phyloP scores from a whole-genome alignment of 2,888 invertebrate genomes.

The Noctua comes region DNA sequence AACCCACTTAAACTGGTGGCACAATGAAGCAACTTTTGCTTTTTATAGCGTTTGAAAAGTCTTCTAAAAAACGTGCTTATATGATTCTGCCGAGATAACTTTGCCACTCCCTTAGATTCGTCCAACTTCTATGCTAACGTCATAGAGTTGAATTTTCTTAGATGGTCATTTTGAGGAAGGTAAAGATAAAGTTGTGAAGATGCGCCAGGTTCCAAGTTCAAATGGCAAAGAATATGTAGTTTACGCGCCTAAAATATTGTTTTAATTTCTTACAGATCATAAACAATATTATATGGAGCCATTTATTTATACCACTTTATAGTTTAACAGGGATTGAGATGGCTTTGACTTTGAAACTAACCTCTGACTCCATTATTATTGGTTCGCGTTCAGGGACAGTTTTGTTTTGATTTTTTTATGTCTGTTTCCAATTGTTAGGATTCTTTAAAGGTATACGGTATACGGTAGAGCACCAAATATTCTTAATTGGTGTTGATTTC shows the following conservation, averaged over 20 bases:
- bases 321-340: conserved; percentile 23
- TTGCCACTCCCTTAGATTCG: conserved; percentile 49
- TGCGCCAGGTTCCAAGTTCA: conserved; percentile 80
- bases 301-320: conserved; percentile 21
- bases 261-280: conserved; percentile 67
- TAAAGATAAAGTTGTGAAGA: conserved; percentile 69
- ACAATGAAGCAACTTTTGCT: conserved; percentile 77
- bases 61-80: conserved; percentile 85
- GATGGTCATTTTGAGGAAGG: not conserved
- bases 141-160: conserved; percentile 60
- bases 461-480: not conserved
- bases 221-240: conserved; percentile 66
- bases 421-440: not conserved
- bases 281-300: conserved; percentile 26
- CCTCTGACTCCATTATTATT: conserved; percentile 27
- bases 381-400: conserved; percentile 35
- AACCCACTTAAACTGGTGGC: conserved; percentile 81
- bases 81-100: conserved; percentile 69
- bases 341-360: conserved; percentile 40
- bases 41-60: conserved; percentile 85
- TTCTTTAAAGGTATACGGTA: not conserved
- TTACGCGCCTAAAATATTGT: conserved; percentile 73
- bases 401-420: conserved; percentile 24
- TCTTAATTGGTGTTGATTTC: not conserved
- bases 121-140: conserved; percentile 23